Evolutionary conservation across 2,888 invertebrate species (phyloP).

Genomic region (Thereva unica): DNA sequence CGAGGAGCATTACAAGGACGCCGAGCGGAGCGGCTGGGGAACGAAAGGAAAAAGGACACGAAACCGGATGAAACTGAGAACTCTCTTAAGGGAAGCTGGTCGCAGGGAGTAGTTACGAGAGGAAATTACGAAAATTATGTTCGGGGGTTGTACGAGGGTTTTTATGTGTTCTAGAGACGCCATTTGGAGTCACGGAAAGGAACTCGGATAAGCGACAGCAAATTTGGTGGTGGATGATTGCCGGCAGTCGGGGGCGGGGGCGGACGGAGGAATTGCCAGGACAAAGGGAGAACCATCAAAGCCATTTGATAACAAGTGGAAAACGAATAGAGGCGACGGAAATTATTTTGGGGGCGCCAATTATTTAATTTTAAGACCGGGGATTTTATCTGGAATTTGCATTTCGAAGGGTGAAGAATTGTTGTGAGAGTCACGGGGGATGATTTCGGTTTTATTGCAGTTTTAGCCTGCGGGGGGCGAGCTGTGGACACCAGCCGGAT

Average conservation of each 20-base stretch:
- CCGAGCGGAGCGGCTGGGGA: neutral
- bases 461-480: too few species aligned
- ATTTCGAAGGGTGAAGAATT: slow-evolving; percentile 10
- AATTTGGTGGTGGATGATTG: neutral
- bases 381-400: slow-evolving; percentile 34
- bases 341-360: slow-evolving; percentile 39
- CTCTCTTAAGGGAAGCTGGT: slow-evolving; percentile 16
- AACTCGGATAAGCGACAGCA: neutral
- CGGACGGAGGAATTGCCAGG: neutral
- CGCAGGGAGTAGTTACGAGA: slow-evolving; percentile 18
- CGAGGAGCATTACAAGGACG: slow-evolving; percentile 1
- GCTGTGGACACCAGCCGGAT: too few species aligned
- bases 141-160: slow-evolving; percentile 6
- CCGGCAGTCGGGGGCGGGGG: neutral
- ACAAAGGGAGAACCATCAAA: slow-evolving; percentile 9
- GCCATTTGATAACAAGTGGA: slow-evolving; percentile 31
- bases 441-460: too few species aligned
- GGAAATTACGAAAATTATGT: slow-evolving; percentile 38
- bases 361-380: slow-evolving; percentile 38
- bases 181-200: too few species aligned
- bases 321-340: slow-evolving; percentile 37
- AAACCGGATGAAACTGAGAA: slow-evolving; percentile 25
- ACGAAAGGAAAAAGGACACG: neutral
- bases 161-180: slow-evolving; percentile 12
- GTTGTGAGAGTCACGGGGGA: neutral